phyloP scores from a whole-genome alignment of 2,113 vertebrate species.

The Athene noctua region DNA sequence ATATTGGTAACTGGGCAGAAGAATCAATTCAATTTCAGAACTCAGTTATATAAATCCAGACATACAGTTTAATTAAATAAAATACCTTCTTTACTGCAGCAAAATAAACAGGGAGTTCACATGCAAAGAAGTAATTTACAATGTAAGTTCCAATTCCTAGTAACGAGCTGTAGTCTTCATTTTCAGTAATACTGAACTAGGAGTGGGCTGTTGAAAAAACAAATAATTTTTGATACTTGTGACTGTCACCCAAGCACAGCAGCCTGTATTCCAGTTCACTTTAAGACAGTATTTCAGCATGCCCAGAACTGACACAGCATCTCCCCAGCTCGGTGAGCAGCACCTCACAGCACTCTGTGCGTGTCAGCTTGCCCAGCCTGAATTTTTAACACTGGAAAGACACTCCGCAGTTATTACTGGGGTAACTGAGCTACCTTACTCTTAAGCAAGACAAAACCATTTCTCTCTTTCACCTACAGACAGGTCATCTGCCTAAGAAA shows the following conservation, averaged over 20 bases:
- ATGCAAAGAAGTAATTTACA: background rate
- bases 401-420: background rate
- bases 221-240: background rate
- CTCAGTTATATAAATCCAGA: background rate
- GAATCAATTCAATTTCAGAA: background rate
- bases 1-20: background rate
- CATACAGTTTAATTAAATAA: background rate
- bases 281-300: rapidly evolving
- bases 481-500: background rate
- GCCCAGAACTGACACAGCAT: too few relatives aligned
- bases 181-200: background rate
- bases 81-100: background rate
- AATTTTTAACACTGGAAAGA: background rate
- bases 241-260: background rate
- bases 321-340: background rate
- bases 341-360: background rate
- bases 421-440: background rate
- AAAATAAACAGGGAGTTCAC: background rate
- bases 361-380: background rate
- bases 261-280: background rate
- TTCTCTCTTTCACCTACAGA: background rate
- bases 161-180: background rate
- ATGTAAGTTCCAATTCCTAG: background rate
- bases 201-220: background rate
- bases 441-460: background rate